Evolutionary conservation across 2,113 vertebrate genomes (phyloP).

Genomic region (Eulemur macaco): DNA sequence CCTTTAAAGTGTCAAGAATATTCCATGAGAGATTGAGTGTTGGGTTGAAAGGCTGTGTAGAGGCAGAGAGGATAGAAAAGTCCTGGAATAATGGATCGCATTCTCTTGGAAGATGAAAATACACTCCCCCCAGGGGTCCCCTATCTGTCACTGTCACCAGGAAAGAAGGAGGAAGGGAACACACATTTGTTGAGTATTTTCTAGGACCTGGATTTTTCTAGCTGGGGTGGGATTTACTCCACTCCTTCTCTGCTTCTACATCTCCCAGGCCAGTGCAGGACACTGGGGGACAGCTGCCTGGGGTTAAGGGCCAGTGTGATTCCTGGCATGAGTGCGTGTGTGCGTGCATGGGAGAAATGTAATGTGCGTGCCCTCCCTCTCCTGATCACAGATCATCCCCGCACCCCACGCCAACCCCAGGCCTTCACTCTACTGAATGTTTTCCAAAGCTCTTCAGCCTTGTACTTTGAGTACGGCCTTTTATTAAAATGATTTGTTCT

Average conservation of each 20-base stretch:
- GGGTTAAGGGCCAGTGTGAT: not conserved
- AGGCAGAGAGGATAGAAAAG: not conserved
- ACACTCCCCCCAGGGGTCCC: not conserved
- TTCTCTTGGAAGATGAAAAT: slow-evolving; percentile 18
- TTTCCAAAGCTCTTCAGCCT: not conserved
- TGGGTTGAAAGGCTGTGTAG: not conserved
- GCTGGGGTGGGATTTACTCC: not conserved
- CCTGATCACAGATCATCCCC: not conserved
- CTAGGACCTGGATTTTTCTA: not conserved
- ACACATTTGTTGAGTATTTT: not conserved
- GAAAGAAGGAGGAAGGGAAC: not conserved
- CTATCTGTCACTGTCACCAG: not conserved
- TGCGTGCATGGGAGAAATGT: too few relatives aligned
- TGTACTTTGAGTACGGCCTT: too few relatives aligned
- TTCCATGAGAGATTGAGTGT: not conserved
- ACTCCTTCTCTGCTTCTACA: not conserved
- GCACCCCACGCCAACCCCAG: too few relatives aligned
- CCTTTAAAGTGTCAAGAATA: not conserved
- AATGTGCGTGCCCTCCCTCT: not conserved
- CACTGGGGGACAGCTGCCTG: not conserved
- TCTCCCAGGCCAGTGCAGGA: not conserved
- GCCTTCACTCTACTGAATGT: not conserved
- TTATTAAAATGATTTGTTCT: too few relatives aligned
- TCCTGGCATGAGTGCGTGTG: too few relatives aligned
- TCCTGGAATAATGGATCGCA: not conserved